These are phyloP conservation scores for Prionace glauca DNA, from an alignment of 2,797 vertebrate genomes.

Conservation along the genomic window DNA sequence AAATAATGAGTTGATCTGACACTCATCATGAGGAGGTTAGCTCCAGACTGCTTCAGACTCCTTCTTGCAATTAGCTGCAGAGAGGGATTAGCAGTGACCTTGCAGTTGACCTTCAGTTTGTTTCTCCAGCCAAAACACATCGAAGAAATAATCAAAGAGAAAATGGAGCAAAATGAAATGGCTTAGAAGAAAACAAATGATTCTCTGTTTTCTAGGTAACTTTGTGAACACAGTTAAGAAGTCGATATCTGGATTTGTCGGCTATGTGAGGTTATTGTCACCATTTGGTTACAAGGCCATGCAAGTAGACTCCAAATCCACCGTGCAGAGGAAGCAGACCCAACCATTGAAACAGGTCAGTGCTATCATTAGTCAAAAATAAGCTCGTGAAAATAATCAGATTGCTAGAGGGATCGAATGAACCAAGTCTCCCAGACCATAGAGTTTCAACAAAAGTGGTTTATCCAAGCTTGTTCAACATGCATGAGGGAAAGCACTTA, in stretches of 20 bases:
- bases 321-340: not conserved
- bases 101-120: not conserved
- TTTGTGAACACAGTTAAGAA: constrained; percentile 26
- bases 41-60: not conserved
- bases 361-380: not conserved
- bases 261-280: not conserved
- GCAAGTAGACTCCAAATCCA: constrained; percentile 20
- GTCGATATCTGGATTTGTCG: not conserved
- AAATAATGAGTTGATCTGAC: not conserved
- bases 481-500: too few species aligned
- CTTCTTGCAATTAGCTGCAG: not conserved
- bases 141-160: not conserved
- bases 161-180: not conserved
- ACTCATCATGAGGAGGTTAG: not conserved
- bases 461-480: too few species aligned
- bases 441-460: too few species aligned
- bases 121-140: not conserved
- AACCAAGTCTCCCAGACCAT: too few species aligned
- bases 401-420: too few species aligned
- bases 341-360: constrained; percentile 18
- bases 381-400: not conserved
- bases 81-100: not conserved
- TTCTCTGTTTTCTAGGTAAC: constrained; percentile 12
- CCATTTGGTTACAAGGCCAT: constrained; percentile 19
- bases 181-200: not conserved